phyloP scores from a whole-genome alignment of 2,888 invertebrate species.

The Chalcosyrphus nemorum region DNA sequence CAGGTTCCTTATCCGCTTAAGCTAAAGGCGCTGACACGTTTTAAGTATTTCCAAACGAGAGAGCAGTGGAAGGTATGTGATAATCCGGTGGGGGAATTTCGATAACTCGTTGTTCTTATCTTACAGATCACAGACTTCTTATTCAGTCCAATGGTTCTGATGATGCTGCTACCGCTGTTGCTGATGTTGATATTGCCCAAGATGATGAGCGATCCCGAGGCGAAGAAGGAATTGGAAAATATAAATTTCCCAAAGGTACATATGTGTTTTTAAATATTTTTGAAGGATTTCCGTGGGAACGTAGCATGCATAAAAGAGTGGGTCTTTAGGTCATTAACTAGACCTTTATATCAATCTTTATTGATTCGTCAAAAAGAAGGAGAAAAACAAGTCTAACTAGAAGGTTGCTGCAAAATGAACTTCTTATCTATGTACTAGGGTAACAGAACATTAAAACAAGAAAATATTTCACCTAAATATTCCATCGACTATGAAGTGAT shows the following conservation, averaged over 20 bases:
- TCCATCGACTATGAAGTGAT: too few species aligned
- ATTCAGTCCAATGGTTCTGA: constrained; percentile 98
- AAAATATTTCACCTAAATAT: too few species aligned
- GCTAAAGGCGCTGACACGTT: constrained; percentile 91
- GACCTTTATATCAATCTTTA: too few species aligned
- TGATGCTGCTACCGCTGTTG: constrained; percentile 97
- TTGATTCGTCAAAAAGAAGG: too few species aligned
- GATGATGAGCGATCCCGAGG: constrained; percentile 98
- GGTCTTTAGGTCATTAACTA: too few species aligned
- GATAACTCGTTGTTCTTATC: too few species aligned
- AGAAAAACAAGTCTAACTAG: too few species aligned
- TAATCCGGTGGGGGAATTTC: neutral
- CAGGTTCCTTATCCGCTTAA: constrained; percentile 96
- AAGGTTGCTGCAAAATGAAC: too few species aligned
- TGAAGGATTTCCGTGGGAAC: neutral
- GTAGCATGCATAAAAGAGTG: too few species aligned
- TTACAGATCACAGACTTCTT: constrained; percentile 92
- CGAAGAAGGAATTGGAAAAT: constrained; percentile 97
- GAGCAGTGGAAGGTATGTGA: constrained; percentile 93
- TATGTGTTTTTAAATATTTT: neutral
- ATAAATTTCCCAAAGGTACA: constrained; percentile 84
- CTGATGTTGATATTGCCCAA: constrained; percentile 96
- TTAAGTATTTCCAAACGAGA: constrained; percentile 94
- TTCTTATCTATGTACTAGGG: too few species aligned
- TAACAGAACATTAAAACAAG: too few species aligned